Conservation (phyloP, 2,888 invertebrate genomes). For the Eupithecia subumbrata region DNA sequence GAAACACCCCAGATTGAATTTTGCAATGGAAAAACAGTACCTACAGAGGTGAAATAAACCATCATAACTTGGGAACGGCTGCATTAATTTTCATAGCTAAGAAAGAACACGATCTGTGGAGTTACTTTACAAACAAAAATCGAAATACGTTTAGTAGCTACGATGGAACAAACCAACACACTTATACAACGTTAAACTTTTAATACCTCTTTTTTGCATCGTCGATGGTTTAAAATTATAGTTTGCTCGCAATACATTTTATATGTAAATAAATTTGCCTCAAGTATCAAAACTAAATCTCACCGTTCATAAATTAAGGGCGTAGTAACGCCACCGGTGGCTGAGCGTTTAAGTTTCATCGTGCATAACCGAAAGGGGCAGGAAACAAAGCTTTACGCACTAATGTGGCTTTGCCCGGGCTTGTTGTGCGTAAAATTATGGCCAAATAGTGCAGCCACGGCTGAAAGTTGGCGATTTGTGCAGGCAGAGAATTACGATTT, state of each 20-base stretch:
- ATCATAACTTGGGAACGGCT: not conserved
- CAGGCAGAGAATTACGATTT: slow-evolving; percentile 3
- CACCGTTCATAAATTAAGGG: slow-evolving; percentile 75
- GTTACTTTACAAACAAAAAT: too few relatives aligned
- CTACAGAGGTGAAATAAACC: not conserved
- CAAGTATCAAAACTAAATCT: slow-evolving; percentile 54
- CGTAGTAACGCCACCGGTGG: slow-evolving; percentile 59
- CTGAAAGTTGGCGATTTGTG: slow-evolving; percentile 4
- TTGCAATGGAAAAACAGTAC: not conserved
- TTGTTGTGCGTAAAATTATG: slow-evolving; percentile 27
- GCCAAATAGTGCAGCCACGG: slow-evolving; percentile 9
- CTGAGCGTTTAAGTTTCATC: slow-evolving; percentile 69
- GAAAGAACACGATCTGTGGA: too few relatives aligned
- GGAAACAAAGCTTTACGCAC: slow-evolving; percentile 47
- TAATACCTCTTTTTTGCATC: not conserved
- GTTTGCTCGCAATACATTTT: not conserved
- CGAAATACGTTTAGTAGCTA: not conserved
- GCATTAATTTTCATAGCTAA: not conserved
- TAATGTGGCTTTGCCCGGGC: slow-evolving; percentile 32
- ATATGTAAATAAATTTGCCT: too few relatives aligned
- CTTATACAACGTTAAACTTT: not conserved
- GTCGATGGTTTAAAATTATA: not conserved
- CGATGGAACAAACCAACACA: not conserved
- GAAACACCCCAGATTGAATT: not conserved
- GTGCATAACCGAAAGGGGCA: slow-evolving; percentile 71